Percentiles rank a stretch among this genome's conserved stretches.
These are phyloP conservation scores for Heteromurus nitidus DNA, from an alignment of 2,888 invertebrate species.

Conservation along the genomic window DNA sequence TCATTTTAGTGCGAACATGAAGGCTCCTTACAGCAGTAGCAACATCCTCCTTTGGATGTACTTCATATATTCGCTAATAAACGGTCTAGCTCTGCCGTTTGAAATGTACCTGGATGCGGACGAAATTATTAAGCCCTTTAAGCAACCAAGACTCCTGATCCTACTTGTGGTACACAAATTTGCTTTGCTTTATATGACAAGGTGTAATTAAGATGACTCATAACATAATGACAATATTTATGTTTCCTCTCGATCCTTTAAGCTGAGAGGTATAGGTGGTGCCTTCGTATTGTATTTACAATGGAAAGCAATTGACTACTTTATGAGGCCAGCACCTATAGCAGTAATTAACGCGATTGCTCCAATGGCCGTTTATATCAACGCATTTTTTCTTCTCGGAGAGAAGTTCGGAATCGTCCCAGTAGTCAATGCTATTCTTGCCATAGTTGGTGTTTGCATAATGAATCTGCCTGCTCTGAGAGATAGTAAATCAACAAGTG, in stretches of 20 bases:
- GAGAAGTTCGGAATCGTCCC: constrained; percentile 34
- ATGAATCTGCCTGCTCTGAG: constrained; percentile 34
- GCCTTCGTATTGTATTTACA: constrained; percentile 11
- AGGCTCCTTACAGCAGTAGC: neutral
- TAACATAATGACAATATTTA: neutral
- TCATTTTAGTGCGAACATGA: neutral
- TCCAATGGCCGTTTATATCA: constrained; percentile 43
- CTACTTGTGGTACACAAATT: neutral
- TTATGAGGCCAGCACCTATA: constrained; percentile 33
- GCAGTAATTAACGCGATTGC: constrained; percentile 39
- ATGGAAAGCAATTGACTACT: constrained; percentile 18
- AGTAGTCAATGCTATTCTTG: constrained; percentile 35
- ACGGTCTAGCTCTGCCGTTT: too few species aligned
- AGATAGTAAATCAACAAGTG: neutral
- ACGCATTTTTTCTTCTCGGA: constrained; percentile 34
- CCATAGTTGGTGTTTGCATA: constrained; percentile 27
- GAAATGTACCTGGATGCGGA: too few species aligned
- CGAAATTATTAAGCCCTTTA: neutral
- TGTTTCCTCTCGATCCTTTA: neutral
- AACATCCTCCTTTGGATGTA: constrained; percentile 5
- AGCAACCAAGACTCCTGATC: too few species aligned
- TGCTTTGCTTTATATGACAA: too few species aligned
- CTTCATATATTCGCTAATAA: constrained; percentile 13
- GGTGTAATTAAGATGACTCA: neutral
- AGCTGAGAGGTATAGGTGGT: constrained; percentile 32